Conservation (phyloP, 2,888 invertebrate genomes). For the Platycheirus rosarum region DNA sequence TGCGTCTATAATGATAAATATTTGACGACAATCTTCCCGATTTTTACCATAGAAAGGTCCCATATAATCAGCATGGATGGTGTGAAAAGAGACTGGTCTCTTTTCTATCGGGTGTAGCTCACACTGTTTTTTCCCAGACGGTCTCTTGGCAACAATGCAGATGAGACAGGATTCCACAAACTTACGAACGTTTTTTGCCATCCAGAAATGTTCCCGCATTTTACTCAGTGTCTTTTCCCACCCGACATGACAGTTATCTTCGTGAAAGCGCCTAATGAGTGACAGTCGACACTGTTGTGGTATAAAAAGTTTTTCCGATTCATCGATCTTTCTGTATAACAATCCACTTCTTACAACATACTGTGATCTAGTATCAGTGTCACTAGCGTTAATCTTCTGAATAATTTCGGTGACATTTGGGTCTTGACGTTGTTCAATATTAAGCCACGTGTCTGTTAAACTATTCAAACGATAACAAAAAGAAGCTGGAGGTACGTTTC, state of each 20-base stretch:
- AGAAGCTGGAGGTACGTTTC: neutral
- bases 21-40: constrained; percentile 2
- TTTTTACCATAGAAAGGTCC: constrained; percentile 3
- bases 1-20: constrained; percentile 2
- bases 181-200: constrained; percentile 23
- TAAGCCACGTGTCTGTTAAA: constrained; percentile 22
- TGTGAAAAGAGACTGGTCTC: constrained; percentile 10
- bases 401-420: constrained; percentile 5
- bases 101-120: constrained; percentile 23
- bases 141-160: constrained; percentile 33
- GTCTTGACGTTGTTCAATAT: constrained; percentile 19
- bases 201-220: constrained; percentile 2
- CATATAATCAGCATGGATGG: constrained; percentile 16
- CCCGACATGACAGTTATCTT: constrained; percentile 28
- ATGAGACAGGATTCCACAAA: constrained; percentile 39
- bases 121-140: constrained; percentile 21
- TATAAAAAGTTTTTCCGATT: neutral
- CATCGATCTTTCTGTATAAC: no score
- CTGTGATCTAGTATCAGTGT: neutral
- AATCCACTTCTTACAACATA: no score
- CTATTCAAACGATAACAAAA: constrained; percentile 30
- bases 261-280: constrained; percentile 2
- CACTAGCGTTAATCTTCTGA: neutral
- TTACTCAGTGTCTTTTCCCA: constrained; percentile 22
- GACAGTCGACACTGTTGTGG: constrained; percentile 7